Percentiles rank a stretch among this genome's conserved stretches.
phyloP scores from a whole-genome alignment of 2,888 invertebrate species.

The Eupithecia vulgata region DNA sequence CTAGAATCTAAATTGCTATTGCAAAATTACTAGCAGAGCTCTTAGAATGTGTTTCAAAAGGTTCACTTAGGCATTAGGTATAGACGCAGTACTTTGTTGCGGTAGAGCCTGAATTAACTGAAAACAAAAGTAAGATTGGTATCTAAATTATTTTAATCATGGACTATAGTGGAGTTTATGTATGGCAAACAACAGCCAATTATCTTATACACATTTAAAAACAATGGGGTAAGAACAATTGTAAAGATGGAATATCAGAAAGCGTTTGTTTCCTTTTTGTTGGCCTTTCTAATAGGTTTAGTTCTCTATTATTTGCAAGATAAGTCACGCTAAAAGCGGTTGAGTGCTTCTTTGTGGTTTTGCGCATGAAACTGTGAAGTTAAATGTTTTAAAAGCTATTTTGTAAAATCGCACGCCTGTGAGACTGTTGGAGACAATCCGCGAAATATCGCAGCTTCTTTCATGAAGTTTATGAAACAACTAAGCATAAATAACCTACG shows the following conservation, averaged over 20 bases:
- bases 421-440: background rate
- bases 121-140: background rate
- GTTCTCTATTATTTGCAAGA: conserved; percentile 21
- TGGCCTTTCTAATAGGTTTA: conserved; percentile 36
- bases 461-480: background rate
- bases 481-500: background rate
- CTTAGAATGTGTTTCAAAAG: background rate
- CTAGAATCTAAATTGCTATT: conserved; percentile 54
- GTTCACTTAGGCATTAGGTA: background rate
- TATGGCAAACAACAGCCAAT: conserved; percentile 21
- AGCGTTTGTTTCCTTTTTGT: conserved; percentile 34
- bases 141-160: background rate
- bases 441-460: background rate
- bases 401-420: background rate
- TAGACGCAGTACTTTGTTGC: background rate
- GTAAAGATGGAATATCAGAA: conserved; percentile 35
- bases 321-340: conserved; percentile 31
- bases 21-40: conserved; percentile 45
- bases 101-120: background rate
- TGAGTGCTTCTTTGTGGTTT: background rate
- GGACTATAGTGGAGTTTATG: background rate
- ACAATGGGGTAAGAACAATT: conserved; percentile 38
- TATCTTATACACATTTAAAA: conserved; percentile 31
- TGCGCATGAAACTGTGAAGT: background rate
- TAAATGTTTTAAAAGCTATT: background rate